Base-by-base conservation (phyloP, 1,140 invertebrate genomes). In the Pararge aegeria region DNA sequence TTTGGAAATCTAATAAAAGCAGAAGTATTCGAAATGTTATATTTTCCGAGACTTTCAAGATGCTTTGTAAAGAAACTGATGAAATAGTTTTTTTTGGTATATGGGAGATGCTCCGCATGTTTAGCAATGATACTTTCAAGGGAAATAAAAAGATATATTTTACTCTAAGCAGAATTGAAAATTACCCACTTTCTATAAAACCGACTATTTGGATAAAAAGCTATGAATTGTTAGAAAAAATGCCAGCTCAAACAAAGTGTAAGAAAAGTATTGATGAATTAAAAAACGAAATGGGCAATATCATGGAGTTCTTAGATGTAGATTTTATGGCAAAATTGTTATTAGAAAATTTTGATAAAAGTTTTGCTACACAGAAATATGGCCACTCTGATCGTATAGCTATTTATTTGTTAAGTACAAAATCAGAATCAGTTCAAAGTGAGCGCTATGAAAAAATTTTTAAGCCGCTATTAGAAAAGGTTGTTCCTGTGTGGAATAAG, bases 1-100 rank as follows among this genome's bases (percentile, higher is more conserved):
- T 73, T 24, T 84, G 79, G 79, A 68, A 68, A 12, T 53, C 38
- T 42, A 76, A 58, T 16, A 70, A 74, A 60, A 84, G 81, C 56
- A 38, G 49, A 16, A 66, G 66, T 20, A 78, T 84, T 12, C 59
- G 78, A 5, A 20, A 70, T 13, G 63, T 57, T 24, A 29, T 83
- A 15, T 83, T 84, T 48, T 64, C 54, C 30, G 50, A 59, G 21
- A 77, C 70, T 0, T 73, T 65, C 27, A 52, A 63, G 7, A 51
- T 70, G 19, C 51, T 84, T 9, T 75, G 78, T 50, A 71, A 64
- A 27, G 55, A 73, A 50, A 61, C 62, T 49, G 61, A 81, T 29
- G 16, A 13, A 3, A n/a, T n/a, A 1, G 50, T 21, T 1, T 61
- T 64, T 42, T 19, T 64, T 38, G 58, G 73, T 15, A 57, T 78